phyloP scores from a whole-genome alignment of 2,113 vertebrate genomes.

The Ursus arctos region DNA sequence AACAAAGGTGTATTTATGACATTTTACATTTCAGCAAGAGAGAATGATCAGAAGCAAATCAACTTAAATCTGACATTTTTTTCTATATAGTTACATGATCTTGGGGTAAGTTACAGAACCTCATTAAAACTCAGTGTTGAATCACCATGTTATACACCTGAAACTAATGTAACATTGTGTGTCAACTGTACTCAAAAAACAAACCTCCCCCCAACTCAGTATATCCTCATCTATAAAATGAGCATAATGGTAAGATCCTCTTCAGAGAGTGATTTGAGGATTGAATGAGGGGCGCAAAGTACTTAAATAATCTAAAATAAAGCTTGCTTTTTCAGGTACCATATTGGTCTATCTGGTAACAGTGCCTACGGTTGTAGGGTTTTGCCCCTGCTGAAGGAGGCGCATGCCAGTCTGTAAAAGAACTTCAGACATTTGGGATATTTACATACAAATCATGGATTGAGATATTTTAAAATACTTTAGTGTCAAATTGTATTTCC shows the following conservation, averaged over 20 bases:
- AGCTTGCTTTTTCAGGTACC: neutral
- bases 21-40: slow-evolving; percentile 25
- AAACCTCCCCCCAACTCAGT: neutral
- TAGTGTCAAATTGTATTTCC: slow-evolving; percentile 31
- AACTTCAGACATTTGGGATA: slow-evolving; percentile 8
- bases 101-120: slow-evolving; percentile 26
- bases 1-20: neutral
- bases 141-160: neutral
- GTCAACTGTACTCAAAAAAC: neutral
- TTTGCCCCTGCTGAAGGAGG: neutral
- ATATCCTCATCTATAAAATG: slow-evolving; percentile 38
- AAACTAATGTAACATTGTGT: neutral
- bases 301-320: slow-evolving; percentile 30
- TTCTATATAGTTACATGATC: slow-evolving; percentile 29
- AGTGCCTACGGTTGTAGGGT: neutral
- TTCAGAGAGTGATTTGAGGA: slow-evolving; percentile 13
- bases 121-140: slow-evolving; percentile 25
- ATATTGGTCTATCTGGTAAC: neutral
- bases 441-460: slow-evolving; percentile 46
- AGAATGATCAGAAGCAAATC: slow-evolving; percentile 36
- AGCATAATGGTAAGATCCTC: neutral
- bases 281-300: slow-evolving; percentile 6
- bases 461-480: slow-evolving; percentile 57
- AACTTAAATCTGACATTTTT: slow-evolving; percentile 37
- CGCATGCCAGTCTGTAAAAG: slow-evolving; percentile 4